phyloP scores from a whole-genome alignment of 2,113 vertebrate genomes.

The Tichodroma muraria region DNA sequence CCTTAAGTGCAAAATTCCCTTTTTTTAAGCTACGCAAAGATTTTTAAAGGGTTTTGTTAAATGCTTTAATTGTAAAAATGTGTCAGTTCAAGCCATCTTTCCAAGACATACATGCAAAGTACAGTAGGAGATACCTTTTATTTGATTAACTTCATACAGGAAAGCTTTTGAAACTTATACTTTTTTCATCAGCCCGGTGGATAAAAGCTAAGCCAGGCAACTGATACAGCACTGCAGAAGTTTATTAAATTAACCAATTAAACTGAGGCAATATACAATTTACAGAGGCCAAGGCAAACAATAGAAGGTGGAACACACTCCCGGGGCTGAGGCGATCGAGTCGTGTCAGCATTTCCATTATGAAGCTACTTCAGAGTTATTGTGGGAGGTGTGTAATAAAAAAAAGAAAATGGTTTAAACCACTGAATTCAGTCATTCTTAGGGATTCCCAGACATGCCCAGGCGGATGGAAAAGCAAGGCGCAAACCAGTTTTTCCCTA shows the following conservation, averaged over 20 bases:
- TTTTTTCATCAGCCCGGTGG: background rate
- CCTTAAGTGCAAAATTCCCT: background rate
- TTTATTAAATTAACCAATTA: conserved; percentile 64
- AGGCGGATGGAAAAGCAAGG: background rate
- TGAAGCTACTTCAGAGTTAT: conserved; percentile 11
- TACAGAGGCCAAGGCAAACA: conserved; percentile 58
- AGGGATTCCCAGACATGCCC: conserved; percentile 43
- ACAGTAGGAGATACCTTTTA: conserved; percentile 35
- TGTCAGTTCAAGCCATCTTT: background rate
- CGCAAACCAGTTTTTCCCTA: background rate
- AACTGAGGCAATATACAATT: conserved; percentile 7
- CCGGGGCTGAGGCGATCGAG: background rate
- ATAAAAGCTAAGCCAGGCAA: conserved; percentile 41
- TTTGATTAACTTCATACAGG: conserved; percentile 31
- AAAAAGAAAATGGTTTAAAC: background rate
- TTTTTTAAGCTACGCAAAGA: background rate
- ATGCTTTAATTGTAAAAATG: conserved; percentile 37
- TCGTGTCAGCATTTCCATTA: conserved; percentile 39
- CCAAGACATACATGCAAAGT: conserved; percentile 26
- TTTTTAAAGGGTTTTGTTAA: background rate
- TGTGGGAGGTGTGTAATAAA: background rate
- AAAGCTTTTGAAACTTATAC: conserved; percentile 61
- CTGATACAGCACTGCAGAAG: conserved; percentile 41
- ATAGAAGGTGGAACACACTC: conserved; percentile 23
- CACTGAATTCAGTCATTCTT: conserved; percentile 41